Conservation (phyloP, 53 echinoderm and acorn worm species). For the Paracentrotus lividus region DNA sequence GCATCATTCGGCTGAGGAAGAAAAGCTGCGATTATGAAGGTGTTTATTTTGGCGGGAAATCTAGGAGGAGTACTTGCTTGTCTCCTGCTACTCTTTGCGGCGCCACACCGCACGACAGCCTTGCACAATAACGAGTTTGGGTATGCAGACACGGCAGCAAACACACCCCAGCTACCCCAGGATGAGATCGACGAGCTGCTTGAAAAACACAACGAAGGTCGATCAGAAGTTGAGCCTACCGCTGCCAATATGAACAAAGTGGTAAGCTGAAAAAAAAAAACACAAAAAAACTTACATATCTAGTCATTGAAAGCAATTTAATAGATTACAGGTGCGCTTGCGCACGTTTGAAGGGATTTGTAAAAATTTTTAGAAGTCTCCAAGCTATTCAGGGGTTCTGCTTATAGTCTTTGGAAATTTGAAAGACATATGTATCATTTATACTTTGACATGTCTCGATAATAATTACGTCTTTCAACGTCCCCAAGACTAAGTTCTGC, state of each 20-base stretch:
- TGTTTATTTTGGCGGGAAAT: constrained; percentile 30
- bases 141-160: background rate
- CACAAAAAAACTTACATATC: too few species aligned
- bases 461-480: too few species aligned
- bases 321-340: background rate
- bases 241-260: constrained; percentile 66
- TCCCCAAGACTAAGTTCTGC: too few species aligned
- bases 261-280: constrained; percentile 12
- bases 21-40: background rate
- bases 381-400: too few species aligned
- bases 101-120: background rate
- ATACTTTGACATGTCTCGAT: too few species aligned
- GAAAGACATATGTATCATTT: too few species aligned
- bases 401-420: too few species aligned
- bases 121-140: constrained; percentile 18
- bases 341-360: too few species aligned
- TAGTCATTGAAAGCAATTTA: too few species aligned
- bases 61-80: background rate
- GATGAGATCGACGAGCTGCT: constrained; percentile 53
- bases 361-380: too few species aligned
- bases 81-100: background rate
- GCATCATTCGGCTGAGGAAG: background rate
- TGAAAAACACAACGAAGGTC: constrained; percentile 46
- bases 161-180: background rate
- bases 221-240: constrained; percentile 49